Evolutionary conservation across 2,888 invertebrate genomes (phyloP).

Genomic region (Pristionchus arcanus): DNA sequence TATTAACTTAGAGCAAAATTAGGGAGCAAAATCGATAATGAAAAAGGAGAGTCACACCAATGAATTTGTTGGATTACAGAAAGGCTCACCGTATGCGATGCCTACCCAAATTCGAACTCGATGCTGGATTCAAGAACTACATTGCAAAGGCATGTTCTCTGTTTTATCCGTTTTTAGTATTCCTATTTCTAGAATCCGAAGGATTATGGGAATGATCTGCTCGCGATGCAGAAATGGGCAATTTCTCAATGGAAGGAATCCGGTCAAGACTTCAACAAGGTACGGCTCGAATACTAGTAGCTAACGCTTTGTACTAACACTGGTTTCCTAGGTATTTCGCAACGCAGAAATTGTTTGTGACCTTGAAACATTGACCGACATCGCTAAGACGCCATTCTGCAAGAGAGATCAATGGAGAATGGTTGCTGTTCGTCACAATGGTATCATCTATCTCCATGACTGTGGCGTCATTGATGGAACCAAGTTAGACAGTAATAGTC

Average conservation of each 20-base stretch:
- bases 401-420: conserved; percentile 84
- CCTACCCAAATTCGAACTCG: not conserved
- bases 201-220: conserved; percentile 4
- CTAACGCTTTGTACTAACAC: too few relatives aligned
- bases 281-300: not conserved
- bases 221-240: not conserved
- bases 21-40: too few relatives aligned
- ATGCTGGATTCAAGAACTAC: conserved; percentile 1
- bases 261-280: conserved; percentile 9
- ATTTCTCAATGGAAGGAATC: not conserved
- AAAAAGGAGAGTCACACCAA: too few relatives aligned
- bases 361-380: conserved; percentile 72
- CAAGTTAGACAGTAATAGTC: not conserved
- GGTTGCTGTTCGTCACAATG: conserved; percentile 84
- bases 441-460: conserved; percentile 32
- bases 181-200: not conserved
- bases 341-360: conserved; percentile 73
- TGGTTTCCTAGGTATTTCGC: conserved; percentile 58
- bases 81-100: too few relatives aligned
- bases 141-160: not conserved
- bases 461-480: not conserved
- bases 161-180: not conserved
- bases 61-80: too few relatives aligned
- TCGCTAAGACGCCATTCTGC: conserved; percentile 66
- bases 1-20: too few relatives aligned